Base-by-base conservation (phyloP, 1,140 invertebrate genomes). In the Grapholita molesta region DNA sequence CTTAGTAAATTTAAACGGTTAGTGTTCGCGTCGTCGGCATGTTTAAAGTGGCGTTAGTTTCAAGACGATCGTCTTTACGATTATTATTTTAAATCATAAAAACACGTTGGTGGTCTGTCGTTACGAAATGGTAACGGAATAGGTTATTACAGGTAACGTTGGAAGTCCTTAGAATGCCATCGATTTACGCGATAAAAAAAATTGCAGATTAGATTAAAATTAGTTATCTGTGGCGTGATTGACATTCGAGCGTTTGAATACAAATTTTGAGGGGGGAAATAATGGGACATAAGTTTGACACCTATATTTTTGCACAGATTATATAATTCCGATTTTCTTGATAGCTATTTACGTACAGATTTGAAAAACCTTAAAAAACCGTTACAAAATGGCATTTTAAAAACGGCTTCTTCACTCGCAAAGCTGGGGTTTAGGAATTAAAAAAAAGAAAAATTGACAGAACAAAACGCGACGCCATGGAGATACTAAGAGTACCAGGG, bases 401-500 rank as follows among this genome's bases (percentile, higher is more conserved):
- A n/a, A n/a, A n/a, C n/a, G 38, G 38, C n/a, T n/a, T 48, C 21
- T 4, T 6, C n/a, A 15, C n/a, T 7, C 42, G 15, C 9, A 48
- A 48, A 21, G 0, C 18, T 15, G 12, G 5, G 42, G 7, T n/a
- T n/a, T n/a, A n/a, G n/a, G n/a, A n/a, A n/a, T n/a, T 48, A 0
- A 18, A 67, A 38, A 21, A 32, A 66, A 75, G 52, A 74, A 72
- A 55, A 48, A 12, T 78, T 72, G 68, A 80, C 81, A 90, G 88
- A 88, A 76, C 89, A 66, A 93, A 93, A 82, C 90, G 94, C 33
- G 92, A 91, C 74, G 85, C 94, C 53, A 90, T 93, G 74, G 94
- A 95, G 74, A 53, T 95, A 35, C 92, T 97, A 32, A 92, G 95
- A 52, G 94, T 96, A 48, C 96, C 96, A 0, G 96, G 96, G 0